Evolutionary conservation across 2,113 vertebrate species (phyloP).

Genomic region (Apteryx mantelli): DNA sequence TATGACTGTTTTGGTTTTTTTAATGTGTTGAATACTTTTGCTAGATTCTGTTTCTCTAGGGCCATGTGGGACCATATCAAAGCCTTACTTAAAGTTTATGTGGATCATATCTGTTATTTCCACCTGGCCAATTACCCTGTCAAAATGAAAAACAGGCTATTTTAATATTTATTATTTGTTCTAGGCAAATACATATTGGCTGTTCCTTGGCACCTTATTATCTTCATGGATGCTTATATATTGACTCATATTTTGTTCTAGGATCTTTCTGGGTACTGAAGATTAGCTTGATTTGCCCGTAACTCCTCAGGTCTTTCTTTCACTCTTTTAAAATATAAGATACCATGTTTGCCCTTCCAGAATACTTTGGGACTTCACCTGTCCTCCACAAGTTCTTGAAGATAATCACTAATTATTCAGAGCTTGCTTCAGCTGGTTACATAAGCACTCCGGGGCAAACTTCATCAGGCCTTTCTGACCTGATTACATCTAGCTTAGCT

Average conservation of each 20-base stretch:
- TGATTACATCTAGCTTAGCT: constrained; percentile 35
- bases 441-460: not conserved
- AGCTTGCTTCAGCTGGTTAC: not conserved
- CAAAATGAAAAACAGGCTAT: constrained; percentile 49
- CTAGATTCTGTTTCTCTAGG: not conserved
- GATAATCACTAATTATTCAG: not conserved
- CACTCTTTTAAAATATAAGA: not conserved
- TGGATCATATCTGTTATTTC: not conserved
- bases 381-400: not conserved
- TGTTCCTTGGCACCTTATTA: constrained; percentile 14
- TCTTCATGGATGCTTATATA: not conserved
- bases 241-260: not conserved
- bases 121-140: constrained; percentile 42
- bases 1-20: not conserved
- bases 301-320: not conserved
- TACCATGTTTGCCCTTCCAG: not conserved
- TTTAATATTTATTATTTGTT: constrained; percentile 41
- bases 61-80: not conserved
- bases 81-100: not conserved
- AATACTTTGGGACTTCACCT: constrained; percentile 21
- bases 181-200: constrained; percentile 22
- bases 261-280: constrained; percentile 8
- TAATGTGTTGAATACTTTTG: not conserved
- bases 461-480: constrained; percentile 30
- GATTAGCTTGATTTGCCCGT: not conserved